Percentiles rank a stretch among this genome's conserved stretches.
Conservation (phyloP, 2,797 vertebrate species). For the Sebastes hubbsi region DNA sequence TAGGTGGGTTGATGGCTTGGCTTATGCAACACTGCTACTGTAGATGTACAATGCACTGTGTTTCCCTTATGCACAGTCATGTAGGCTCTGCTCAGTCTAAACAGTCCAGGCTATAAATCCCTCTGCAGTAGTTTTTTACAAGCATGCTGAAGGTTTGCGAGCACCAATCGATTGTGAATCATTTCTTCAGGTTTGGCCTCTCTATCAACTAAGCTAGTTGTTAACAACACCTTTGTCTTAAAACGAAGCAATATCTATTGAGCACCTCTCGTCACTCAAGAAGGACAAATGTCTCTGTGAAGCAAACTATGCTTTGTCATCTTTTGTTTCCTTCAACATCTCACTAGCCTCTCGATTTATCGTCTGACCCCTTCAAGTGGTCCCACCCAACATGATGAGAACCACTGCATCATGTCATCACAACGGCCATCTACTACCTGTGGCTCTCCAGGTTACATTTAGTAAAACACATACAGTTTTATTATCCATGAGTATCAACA, state of each 20-base stretch:
- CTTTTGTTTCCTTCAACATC: background rate
- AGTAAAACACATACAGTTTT: background rate
- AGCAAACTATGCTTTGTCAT: background rate
- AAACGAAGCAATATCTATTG: background rate
- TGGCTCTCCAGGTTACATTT: background rate
- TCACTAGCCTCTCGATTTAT: background rate
- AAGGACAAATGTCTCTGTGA: background rate
- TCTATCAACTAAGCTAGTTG: background rate
- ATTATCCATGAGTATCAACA: background rate
- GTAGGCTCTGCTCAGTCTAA: background rate
- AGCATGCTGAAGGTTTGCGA: background rate
- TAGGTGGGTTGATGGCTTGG: conserved; percentile 13
- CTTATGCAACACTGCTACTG: conserved; percentile 14
- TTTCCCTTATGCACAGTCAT: background rate
- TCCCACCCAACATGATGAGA: fast-evolving
- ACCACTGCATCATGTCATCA: background rate
- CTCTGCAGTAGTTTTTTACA: background rate
- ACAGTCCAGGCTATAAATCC: conserved; percentile 1
- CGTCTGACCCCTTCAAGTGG: background rate
- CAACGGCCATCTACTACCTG: background rate
- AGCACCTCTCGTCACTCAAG: background rate
- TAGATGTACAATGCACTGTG: background rate
- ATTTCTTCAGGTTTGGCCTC: background rate
- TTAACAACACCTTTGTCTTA: background rate
- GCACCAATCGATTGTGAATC: background rate